These are phyloP conservation scores for Luperina testacea DNA, from an alignment of 2,888 invertebrate genomes.

Conservation along the genomic window DNA sequence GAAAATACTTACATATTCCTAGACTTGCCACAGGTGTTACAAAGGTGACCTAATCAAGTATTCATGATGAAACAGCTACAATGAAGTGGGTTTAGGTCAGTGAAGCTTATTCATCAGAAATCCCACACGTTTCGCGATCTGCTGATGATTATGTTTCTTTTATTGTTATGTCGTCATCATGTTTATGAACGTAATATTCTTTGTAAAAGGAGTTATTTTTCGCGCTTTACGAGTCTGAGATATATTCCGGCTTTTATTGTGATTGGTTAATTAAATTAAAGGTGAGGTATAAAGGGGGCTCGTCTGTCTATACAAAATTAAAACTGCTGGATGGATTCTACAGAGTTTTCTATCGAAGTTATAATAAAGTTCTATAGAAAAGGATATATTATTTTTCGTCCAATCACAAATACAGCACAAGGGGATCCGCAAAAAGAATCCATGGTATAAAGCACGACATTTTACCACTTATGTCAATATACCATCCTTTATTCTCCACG, in stretches of 20 bases:
- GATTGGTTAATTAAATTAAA: slow-evolving; percentile 35
- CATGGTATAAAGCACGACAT: not conserved
- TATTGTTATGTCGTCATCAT: slow-evolving; percentile 54
- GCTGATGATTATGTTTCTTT: slow-evolving; percentile 58
- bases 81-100: slow-evolving; percentile 72
- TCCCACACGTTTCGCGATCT: slow-evolving; percentile 66
- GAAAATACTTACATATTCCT: slow-evolving; percentile 36
- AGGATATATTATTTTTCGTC: not conserved
- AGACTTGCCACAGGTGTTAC: slow-evolving; percentile 57
- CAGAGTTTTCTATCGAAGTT: not conserved
- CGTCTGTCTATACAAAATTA: not conserved
- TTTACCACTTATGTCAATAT: slow-evolving; percentile 5
- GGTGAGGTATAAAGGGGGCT: not conserved
- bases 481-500: not conserved
- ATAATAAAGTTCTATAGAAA: not conserved
- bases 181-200: slow-evolving; percentile 45
- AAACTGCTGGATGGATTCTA: not conserved
- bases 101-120: slow-evolving; percentile 70
- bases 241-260: slow-evolving; percentile 43
- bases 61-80: slow-evolving; percentile 65
- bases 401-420: not conserved
- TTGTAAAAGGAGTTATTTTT: slow-evolving; percentile 34
- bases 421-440: not conserved
- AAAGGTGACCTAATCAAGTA: slow-evolving; percentile 67
- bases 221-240: slow-evolving; percentile 21